phyloP scores from a whole-genome alignment of 2,888 invertebrate species.

The Mycalesis mineus region DNA sequence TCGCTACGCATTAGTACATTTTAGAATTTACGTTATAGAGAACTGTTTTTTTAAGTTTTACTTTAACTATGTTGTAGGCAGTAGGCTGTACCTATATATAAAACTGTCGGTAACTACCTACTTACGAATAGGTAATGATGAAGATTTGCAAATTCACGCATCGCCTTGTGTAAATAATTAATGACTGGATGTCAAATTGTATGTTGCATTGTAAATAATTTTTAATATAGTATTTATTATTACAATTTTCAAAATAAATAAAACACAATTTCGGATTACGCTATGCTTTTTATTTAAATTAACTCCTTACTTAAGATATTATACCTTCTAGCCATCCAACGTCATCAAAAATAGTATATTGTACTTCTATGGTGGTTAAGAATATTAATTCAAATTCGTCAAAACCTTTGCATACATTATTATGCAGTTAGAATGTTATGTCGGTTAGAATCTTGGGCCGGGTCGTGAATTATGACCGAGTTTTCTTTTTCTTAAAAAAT shows the following conservation, averaged over 20 bases:
- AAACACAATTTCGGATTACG: slow-evolving; percentile 35
- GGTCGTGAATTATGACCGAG: no score
- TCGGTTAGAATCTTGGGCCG: no score
- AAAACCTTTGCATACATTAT: no score
- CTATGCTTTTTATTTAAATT: slow-evolving; percentile 16
- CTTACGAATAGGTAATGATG: slow-evolving; percentile 13
- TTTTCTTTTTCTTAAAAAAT: no score
- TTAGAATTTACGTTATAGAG: neutral
- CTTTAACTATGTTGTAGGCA: no score
- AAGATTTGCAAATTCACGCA: slow-evolving; percentile 27
- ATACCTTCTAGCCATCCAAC: no score
- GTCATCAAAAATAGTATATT: no score
- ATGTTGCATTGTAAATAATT: slow-evolving; percentile 70
- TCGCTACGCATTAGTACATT: neutral
- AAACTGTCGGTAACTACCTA: slow-evolving; percentile 26
- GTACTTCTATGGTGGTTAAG: no score
- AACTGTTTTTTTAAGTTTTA: neutral
- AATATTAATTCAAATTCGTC: no score
- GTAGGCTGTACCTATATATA: slow-evolving; percentile 7
- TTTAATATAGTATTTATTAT: slow-evolving; percentile 73
- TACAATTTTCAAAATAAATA: slow-evolving; percentile 65
- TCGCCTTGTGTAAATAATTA: slow-evolving; percentile 49
- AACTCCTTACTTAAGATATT: no score
- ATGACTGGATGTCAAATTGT: slow-evolving; percentile 29
- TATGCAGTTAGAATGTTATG: no score